A percentile compares a stretch with the other conserved stretches of the same genome.
These are phyloP conservation scores for Coelinius sp. DNA, from an alignment of 2,888 invertebrate genomes.

Conservation along the genomic window DNA sequence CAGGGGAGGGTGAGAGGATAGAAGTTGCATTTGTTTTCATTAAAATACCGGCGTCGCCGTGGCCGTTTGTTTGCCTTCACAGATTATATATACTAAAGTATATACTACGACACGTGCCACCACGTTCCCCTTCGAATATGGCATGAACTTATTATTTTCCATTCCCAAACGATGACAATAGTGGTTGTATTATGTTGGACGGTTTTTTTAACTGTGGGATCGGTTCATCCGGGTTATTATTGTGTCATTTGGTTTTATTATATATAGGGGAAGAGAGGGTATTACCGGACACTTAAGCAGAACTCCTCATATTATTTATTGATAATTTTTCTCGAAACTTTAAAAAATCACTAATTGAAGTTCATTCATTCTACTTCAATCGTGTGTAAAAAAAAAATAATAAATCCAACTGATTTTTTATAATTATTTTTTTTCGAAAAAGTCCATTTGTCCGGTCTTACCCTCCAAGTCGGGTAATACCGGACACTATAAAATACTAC, in stretches of 20 bases:
- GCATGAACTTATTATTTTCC: conserved; percentile 21
- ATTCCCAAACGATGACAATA: conserved; percentile 24
- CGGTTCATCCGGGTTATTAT: conserved; percentile 13
- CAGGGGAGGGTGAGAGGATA: conserved; percentile 24
- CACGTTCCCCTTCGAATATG: conserved; percentile 5
- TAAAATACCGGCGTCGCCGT: conserved; percentile 41
- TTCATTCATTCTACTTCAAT: too few species aligned
- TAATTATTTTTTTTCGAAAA: too few species aligned
- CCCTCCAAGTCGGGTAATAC: too few species aligned
- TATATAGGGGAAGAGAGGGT: too few species aligned
- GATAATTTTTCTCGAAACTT: too few species aligned
- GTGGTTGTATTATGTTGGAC: neutral
- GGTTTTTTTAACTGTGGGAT: neutral
- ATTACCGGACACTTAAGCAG: neutral
- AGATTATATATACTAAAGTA: neutral
- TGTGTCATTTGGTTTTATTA: conserved; percentile 13
- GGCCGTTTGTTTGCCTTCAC: conserved; percentile 23
- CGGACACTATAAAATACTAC: too few species aligned
- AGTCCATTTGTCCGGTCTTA: too few species aligned
- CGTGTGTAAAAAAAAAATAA: too few species aligned
- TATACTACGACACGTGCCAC: conserved; percentile 5
- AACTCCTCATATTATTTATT: too few species aligned
- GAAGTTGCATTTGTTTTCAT: conserved; percentile 48
- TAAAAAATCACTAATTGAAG: too few species aligned
- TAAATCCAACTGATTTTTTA: too few species aligned